Base-by-base conservation (phyloP, 2,113 vertebrate species). In the Cichladusa arquata region DNA sequence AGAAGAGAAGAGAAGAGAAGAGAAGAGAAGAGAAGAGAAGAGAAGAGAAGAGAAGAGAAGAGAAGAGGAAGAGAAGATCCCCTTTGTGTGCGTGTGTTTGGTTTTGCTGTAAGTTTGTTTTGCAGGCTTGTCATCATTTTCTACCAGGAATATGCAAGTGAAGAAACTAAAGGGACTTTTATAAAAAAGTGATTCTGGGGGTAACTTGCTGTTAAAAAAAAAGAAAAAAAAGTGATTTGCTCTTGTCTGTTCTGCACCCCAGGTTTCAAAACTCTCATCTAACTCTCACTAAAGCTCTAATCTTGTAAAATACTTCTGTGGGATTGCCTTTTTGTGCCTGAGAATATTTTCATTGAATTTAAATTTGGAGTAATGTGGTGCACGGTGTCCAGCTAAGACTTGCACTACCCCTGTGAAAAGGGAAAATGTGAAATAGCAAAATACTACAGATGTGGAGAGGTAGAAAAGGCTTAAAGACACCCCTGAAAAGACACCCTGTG, bases 211-310 rank as follows among this genome's bases (percentile, higher is more conserved):
- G 16, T 8, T 67, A 54, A 50, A 50, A 48, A 48, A 50, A 50
- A 50, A 26, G 3, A 36, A 36, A 38, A 38, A 19, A 11, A 23
- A 2, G 15, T 12, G 11, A 1, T n/a, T 65, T 22, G 14, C 0
- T 0, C 38, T 47, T 34, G 18, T 42, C 4, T 73, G 45, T 58
- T 61, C 8, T 42, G 18, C 0, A 0, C 6, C 19, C 2, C 15
- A 2, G 2, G 5, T 71, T 79, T 74, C 17, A 20, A 71, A 91
- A 65, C 28, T 51, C 40, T 56, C 2, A 8, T 25, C 33, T 42
- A 15, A 51, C 6, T 34, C 16, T 50, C 3, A 1, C 13, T 70
- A 36, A 67, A 25, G 8, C 9, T 58, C 42, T 66, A 7, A 18
- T 56, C 34, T 31, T 44, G 40, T 29, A 19, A 58, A 25, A 17